phyloP scores from a whole-genome alignment of 2,797 vertebrate species.

The Siniperca obscura region DNA sequence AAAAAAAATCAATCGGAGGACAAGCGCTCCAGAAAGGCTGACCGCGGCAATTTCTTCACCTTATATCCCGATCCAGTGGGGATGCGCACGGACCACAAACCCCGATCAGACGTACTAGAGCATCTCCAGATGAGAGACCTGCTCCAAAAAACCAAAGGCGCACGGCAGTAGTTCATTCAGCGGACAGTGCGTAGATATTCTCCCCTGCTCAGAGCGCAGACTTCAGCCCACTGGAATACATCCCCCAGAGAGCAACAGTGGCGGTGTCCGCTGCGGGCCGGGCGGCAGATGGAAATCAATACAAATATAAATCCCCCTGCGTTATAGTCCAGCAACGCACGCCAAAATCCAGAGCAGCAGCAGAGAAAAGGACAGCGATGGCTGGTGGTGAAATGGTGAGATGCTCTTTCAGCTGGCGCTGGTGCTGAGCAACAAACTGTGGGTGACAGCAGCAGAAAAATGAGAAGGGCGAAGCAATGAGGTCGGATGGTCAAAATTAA shows the following conservation, averaged over 20 bases:
- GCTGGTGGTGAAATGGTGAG: conserved; percentile 60
- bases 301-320: conserved; percentile 77
- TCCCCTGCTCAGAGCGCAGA: conserved; percentile 66
- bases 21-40: conserved; percentile 48
- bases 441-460: conserved; percentile 69
- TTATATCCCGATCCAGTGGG: conserved; percentile 78
- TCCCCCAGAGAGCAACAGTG: conserved; percentile 74
- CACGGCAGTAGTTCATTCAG: conserved; percentile 75
- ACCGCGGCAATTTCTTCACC: conserved; percentile 51
- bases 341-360: conserved; percentile 74
- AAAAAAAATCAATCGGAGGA: conserved; percentile 35
- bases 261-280: conserved; percentile 54
- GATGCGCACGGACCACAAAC: conserved; percentile 48
- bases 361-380: conserved; percentile 40
- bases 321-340: conserved; percentile 69
- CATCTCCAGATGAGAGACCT: conserved; percentile 76
- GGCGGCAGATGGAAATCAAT: conserved; percentile 51
- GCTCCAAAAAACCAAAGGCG: conserved; percentile 67
- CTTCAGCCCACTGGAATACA: conserved; percentile 69
- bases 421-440: conserved; percentile 62
- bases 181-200: conserved; percentile 60
- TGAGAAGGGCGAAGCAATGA: conserved; percentile 70
- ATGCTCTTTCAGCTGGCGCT: conserved; percentile 68
- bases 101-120: conserved; percentile 61
- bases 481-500: conserved; percentile 73